A percentile compares a stretch with the other conserved stretches of the same genome.
Conservation (phyloP, 2,888 invertebrate genomes). For the Atethmia centrago region DNA sequence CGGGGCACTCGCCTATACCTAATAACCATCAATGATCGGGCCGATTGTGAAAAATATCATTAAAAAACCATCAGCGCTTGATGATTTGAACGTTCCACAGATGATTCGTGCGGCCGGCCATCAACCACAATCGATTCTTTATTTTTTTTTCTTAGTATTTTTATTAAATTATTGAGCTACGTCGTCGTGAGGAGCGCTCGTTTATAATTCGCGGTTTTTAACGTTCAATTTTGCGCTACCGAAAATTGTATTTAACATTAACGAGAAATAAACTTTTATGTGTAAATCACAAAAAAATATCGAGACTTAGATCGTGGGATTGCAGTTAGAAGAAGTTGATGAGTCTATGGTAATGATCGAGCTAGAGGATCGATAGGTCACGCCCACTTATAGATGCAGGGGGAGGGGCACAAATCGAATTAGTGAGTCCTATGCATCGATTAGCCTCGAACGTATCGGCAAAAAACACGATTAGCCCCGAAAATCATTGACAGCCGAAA, state of each 20-base stretch:
- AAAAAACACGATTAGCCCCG: constrained; percentile 90
- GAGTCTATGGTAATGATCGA: constrained; percentile 75
- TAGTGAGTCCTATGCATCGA: constrained; percentile 88
- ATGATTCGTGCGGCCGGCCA: constrained; percentile 84
- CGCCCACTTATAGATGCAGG: constrained; percentile 85
- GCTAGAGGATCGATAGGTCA: constrained; percentile 85
- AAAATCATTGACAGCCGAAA: constrained; percentile 89
- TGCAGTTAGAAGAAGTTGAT: constrained; percentile 54
- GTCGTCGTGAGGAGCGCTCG: constrained; percentile 72
- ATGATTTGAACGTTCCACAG: constrained; percentile 87
- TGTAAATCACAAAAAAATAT: constrained; percentile 29
- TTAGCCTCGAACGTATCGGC: constrained; percentile 85
- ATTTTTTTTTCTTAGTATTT: constrained; percentile 79
- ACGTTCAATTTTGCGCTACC: constrained; percentile 70
- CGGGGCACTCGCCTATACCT: constrained; percentile 87
- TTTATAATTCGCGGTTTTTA: constrained; percentile 70
- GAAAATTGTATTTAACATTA: constrained; percentile 38
- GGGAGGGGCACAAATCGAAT: constrained; percentile 89
- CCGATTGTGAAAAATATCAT: constrained; percentile 91
- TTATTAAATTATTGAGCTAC: constrained; percentile 87
- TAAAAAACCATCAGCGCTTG: constrained; percentile 90
- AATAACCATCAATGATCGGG: constrained; percentile 90
- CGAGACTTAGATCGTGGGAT: constrained; percentile 36
- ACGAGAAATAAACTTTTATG: constrained; percentile 20
- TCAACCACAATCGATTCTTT: constrained; percentile 89